Evolutionary conservation across 2,113 vertebrate genomes (phyloP), one percentile per base, ranked within the genome.

Genomic region (Lophius piscatorius): DNA sequence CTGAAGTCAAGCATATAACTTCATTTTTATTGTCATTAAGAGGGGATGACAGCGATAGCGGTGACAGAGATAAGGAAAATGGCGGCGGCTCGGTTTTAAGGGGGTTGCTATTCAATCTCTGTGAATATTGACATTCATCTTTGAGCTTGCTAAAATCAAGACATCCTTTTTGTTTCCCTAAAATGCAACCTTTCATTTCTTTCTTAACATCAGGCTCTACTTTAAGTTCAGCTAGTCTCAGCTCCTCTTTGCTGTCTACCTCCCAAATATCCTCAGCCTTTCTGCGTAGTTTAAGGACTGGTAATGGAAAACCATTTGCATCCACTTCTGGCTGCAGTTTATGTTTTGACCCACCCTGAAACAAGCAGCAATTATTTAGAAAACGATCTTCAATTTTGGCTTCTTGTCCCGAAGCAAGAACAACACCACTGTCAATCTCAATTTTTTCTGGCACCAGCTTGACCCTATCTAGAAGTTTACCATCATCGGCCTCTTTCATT

Each of bases 251-350:
- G 39, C 78, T 76, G 2, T 91, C 87, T 60, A 92, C 89, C 38
- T 90, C 89, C 91, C 91, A 91, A 22, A 87, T 88, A 35, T 88
- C 89, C 31, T 91, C 82, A 0, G 33, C 38, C 71, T 84, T 91
- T 48, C 90, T 84, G 13, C 89, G 80, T 1, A 93, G 71, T 49
- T 84, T 87, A 14, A 93, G 76, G n/a, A 83, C 66, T 4, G 90
- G 90, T n/a, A 91, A 69, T 0, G 71, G 61, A 59, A 74, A 16
- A 6, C 72, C 85, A 14, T 74, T 70, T 17, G 13, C 6, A 18
- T 74, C 65, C 1, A 78, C 10, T 29, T 63, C 47, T 0, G 50
- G 35, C 38, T 80, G 63, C 31, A 49, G 36, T 40, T 87, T 85
- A 12, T 71, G 59, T n/a, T 77, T 71, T 13, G 58, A 38, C 12